phyloP scores from a whole-genome alignment of 2,113 vertebrate genomes.

The Xenopus borealis region DNA sequence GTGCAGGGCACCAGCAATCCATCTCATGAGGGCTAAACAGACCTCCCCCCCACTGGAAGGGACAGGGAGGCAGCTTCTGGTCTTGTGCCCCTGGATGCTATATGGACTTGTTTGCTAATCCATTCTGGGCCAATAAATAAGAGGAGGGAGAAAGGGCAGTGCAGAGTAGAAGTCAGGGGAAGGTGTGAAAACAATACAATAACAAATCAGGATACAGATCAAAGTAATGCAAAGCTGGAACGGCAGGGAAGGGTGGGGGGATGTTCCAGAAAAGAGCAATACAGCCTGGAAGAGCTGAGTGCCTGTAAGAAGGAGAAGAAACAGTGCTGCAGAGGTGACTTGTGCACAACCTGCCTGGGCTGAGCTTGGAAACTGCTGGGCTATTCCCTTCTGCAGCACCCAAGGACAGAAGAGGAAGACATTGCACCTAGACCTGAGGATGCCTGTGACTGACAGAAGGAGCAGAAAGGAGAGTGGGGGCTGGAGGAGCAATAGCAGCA shows the following conservation, averaged over 20 bases:
- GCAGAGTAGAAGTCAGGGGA: constrained; percentile 2
- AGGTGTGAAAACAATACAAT: not conserved
- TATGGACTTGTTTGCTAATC: constrained; percentile 17
- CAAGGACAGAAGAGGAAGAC: constrained; percentile 30
- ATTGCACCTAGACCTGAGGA: constrained; percentile 8
- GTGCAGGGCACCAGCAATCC: constrained; percentile 32
- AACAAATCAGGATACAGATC: constrained; percentile 34
- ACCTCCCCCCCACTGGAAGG: not conserved
- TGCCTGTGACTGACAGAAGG: constrained; percentile 8
- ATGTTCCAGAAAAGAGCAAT: not conserved
- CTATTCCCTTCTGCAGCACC: constrained; percentile 8
- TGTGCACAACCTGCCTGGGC: not conserved
- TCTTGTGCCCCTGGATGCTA: not conserved
- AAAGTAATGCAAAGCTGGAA: constrained; percentile 16
- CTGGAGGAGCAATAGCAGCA: constrained; percentile 3
- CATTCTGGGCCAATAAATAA: constrained; percentile 14
- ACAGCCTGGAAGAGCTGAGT: constrained; percentile 9
- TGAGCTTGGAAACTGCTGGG: not conserved
- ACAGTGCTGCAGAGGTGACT: constrained; percentile 15
- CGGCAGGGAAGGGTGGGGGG: constrained; percentile 5
- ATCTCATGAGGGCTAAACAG: constrained; percentile 14
- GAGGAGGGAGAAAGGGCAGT: constrained; percentile 15
- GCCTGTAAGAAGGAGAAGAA: constrained; percentile 15
- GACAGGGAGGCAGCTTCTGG: constrained; percentile 22
- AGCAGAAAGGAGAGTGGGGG: constrained; percentile 8